Evolutionary conservation across 1,140 invertebrate genomes (phyloP).

Genomic region (Drosophila punjabiensis): DNA sequence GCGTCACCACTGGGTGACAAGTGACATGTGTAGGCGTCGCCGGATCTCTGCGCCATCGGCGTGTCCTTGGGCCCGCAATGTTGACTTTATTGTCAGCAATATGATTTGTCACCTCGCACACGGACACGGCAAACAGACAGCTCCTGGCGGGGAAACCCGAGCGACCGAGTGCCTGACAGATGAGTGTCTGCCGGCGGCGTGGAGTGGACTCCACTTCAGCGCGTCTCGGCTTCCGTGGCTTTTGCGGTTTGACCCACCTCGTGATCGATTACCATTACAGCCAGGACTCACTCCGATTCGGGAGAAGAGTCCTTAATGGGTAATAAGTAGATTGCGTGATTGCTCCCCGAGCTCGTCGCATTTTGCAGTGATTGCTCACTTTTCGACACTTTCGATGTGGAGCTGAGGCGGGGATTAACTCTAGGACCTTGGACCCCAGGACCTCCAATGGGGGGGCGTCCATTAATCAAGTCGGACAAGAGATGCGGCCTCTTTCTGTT

Average conservation of each 20-base stretch:
- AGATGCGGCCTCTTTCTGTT: conserved; percentile 16
- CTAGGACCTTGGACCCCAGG: conserved; percentile 3
- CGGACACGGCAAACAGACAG: conserved; percentile 29
- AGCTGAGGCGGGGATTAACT: conserved; percentile 30
- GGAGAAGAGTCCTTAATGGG: conserved; percentile 66
- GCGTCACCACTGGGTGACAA: conserved; percentile 23
- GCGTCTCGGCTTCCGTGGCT: conserved; percentile 28
- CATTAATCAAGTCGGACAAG: conserved; percentile 77
- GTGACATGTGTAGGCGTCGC: conserved; percentile 48
- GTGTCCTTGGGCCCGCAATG: conserved; percentile 56
- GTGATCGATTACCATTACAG: conserved; percentile 67
- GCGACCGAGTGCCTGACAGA: conserved; percentile 33
- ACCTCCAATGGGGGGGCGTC: conserved; percentile 40
- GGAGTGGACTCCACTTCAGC: conserved; percentile 18
- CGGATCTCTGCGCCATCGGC: conserved; percentile 43
- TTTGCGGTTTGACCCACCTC: conserved; percentile 49
- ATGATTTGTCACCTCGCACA: conserved; percentile 73
- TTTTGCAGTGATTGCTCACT: conserved; percentile 81
- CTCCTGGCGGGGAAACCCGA: conserved; percentile 17
- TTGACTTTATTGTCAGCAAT: conserved; percentile 76
- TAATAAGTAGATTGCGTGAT: conserved; percentile 84
- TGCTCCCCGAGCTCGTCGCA: conserved; percentile 61
- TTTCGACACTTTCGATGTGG: conserved; percentile 69
- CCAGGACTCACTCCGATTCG: conserved; percentile 39
- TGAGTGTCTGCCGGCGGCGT: conserved; percentile 38